Evolutionary conservation across 2,797 vertebrate species (phyloP).

Genomic region (Rhabdomys pumilio): DNA sequence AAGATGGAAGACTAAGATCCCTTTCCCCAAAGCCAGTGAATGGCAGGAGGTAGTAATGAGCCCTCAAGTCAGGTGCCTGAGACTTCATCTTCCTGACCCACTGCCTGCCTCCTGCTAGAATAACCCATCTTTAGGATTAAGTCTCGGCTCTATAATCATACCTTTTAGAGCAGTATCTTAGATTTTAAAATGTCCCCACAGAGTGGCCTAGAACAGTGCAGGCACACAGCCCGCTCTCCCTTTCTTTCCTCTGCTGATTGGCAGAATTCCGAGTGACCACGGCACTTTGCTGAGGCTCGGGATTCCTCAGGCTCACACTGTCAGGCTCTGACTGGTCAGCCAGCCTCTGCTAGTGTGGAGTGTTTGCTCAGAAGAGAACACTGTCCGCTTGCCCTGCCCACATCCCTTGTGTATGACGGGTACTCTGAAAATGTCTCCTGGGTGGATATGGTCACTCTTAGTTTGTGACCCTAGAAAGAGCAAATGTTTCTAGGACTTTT

Average conservation of each 20-base stretch:
- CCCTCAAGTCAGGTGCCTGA: neutral
- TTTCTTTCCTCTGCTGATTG: neutral
- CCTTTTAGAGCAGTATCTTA: neutral
- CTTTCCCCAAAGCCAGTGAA: neutral
- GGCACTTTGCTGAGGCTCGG: neutral
- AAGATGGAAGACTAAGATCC: neutral
- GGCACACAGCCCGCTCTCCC: neutral
- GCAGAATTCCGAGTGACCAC: neutral
- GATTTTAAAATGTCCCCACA: neutral
- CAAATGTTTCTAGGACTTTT: neutral
- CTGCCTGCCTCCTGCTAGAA: neutral
- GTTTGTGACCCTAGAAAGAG: neutral
- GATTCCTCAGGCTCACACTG: neutral
- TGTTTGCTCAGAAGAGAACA: neutral
- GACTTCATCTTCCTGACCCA: neutral
- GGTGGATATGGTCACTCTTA: neutral
- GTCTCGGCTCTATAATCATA: neutral
- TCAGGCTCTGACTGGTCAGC: neutral
- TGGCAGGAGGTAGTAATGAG: neutral
- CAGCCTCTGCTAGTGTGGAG: neutral
- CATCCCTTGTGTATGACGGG: neutral
- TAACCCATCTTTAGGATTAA: neutral
- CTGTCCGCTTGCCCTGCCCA: neutral
- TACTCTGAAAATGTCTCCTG: neutral
- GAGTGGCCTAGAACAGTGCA: neutral